These are phyloP conservation scores for Drosophila nigromelanica DNA, from an alignment of 1,140 invertebrate species.

Conservation along the genomic window DNA sequence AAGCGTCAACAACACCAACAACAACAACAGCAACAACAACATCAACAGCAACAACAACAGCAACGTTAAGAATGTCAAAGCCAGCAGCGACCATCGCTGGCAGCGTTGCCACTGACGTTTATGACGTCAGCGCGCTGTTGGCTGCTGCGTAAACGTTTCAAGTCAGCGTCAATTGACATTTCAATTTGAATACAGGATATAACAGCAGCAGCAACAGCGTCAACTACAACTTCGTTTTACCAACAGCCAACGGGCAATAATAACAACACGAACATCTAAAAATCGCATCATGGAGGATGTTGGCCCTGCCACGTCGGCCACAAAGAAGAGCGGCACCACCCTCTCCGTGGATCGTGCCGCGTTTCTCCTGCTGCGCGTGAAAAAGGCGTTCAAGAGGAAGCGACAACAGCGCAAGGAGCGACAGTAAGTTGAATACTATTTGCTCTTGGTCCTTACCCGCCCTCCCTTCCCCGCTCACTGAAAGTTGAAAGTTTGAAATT, in stretches of 20 bases:
- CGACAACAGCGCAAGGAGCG: constrained; percentile 93
- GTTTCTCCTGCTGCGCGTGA: constrained; percentile 93
- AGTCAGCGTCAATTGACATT: constrained; percentile 44
- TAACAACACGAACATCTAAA: constrained; percentile 15
- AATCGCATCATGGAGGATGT: constrained; percentile 61
- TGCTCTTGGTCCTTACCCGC: constrained; percentile 4
- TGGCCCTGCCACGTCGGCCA: constrained; percentile 47
- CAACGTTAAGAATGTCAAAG: constrained; percentile 57
- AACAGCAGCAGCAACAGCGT: constrained; percentile 23
- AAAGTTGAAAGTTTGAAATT: constrained; percentile 5
- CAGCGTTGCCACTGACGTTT: constrained; percentile 20
- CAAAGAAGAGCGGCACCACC: constrained; percentile 82
- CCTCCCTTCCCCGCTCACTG: not conserved
- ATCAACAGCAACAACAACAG: too few species aligned
- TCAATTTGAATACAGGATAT: constrained; percentile 41
- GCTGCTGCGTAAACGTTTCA: constrained; percentile 26
- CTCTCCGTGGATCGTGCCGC: constrained; percentile 94
- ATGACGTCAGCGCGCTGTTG: constrained; percentile 21
- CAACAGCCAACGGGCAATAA: not conserved
- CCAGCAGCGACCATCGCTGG: constrained; percentile 25
- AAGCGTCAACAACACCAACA: constrained; percentile 24
- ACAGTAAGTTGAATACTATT: constrained; percentile 85
- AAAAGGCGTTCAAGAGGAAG: constrained; percentile 95
- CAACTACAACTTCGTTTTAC: constrained; percentile 2
- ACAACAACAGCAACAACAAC: constrained; percentile 5